A percentile compares a stretch with the other conserved stretches of the same genome.
Conservation (phyloP, 2,113 vertebrate genomes). For the Willisornis vidua region DNA sequence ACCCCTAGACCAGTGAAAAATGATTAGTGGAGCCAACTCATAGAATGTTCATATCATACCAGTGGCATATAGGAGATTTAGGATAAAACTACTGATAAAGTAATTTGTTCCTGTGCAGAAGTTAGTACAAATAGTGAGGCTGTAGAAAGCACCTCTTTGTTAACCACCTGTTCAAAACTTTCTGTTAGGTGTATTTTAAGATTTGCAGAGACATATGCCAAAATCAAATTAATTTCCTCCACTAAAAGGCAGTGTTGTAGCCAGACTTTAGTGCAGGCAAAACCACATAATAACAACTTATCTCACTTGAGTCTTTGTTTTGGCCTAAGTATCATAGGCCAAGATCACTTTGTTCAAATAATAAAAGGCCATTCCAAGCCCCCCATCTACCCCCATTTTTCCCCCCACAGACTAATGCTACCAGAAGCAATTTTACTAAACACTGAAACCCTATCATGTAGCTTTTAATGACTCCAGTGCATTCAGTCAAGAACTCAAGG, state of each 20-base stretch:
- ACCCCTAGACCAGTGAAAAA: not conserved
- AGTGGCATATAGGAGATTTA: not conserved
- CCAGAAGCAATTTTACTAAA: not conserved
- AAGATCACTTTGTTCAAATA: not conserved
- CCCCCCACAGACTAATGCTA: not conserved
- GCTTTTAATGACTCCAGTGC: not conserved
- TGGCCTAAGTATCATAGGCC: not conserved
- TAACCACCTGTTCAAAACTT: not conserved
- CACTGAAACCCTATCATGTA: not conserved
- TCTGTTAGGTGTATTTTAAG: not conserved
- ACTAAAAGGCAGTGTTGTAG: not conserved
- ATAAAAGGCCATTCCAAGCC: not conserved
- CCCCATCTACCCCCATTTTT: not conserved
- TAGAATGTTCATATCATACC: not conserved
- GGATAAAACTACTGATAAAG: not conserved
- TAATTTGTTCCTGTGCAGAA: not conserved
- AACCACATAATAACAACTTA: not conserved
- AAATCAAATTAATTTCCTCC: not conserved
- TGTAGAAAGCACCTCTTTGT: not conserved
- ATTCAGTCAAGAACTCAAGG: not conserved
- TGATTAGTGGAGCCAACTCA: not conserved
- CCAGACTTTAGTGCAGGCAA: not conserved
- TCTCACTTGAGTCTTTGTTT: not conserved
- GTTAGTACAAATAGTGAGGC: not conserved
- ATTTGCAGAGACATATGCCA: not conserved